phyloP scores from a whole-genome alignment of 2,888 invertebrate species.

The Coelinius sp. region DNA sequence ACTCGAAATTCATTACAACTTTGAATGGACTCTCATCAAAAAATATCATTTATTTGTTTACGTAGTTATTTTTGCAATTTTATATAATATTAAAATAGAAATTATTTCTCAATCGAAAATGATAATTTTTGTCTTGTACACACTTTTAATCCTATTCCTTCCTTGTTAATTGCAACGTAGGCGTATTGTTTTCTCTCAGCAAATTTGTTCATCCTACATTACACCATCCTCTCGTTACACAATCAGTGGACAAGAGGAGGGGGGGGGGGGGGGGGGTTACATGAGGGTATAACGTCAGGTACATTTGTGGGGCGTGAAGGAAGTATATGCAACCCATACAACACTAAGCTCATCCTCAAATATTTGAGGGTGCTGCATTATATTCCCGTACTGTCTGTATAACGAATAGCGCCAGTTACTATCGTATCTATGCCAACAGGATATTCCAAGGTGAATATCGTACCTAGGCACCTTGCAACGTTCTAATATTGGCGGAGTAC shows the following conservation, averaged over 20 bases:
- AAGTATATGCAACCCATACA: conserved; percentile 4
- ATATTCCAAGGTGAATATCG: conserved; percentile 42
- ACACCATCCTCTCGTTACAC: conserved; percentile 43
- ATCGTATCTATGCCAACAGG: conserved; percentile 39
- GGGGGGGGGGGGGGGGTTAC: conserved; percentile 34
- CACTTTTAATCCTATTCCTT: background rate
- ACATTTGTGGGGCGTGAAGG: conserved; percentile 7
- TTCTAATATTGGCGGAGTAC: conserved; percentile 40
- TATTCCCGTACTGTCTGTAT: conserved; percentile 40
- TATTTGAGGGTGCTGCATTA: conserved; percentile 56
- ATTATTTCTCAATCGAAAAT: background rate
- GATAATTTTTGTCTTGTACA: background rate
- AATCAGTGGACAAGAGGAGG: conserved; percentile 45
- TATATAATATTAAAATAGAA: background rate
- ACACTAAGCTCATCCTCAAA: conserved; percentile 56
- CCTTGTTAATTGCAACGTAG: conserved; percentile 8
- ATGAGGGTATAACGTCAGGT: conserved; percentile 17
- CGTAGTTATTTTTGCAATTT: background rate
- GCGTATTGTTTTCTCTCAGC: conserved; percentile 6
- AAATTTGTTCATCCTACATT: conserved; percentile 17
- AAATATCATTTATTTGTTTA: background rate
- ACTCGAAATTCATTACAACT: background rate
- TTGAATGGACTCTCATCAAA: no score
- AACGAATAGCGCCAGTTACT: conserved; percentile 35
- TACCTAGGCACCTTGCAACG: conserved; percentile 30